Evolutionary conservation across 2,888 invertebrate species (phyloP), one percentile per base, ranked within the genome.

Genomic region (Oligia latruncula): DNA sequence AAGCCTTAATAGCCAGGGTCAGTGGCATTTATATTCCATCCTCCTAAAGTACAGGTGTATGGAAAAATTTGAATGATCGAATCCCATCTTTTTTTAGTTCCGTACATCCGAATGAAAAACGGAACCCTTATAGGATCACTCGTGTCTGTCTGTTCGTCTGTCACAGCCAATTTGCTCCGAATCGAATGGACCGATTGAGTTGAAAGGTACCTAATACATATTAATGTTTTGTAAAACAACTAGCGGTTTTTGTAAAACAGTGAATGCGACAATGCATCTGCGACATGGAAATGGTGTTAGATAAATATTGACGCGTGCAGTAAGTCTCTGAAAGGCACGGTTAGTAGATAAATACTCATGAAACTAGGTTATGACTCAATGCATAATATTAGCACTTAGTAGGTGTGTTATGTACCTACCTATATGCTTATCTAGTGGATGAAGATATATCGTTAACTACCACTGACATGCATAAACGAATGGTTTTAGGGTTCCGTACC

Each of bases 301-400:
- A 52, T 35, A 78, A 78, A 77, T 78, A 65, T 46, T 77, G 52
- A 43, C 17, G 49, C 20, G 4, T 40, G 13, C n/a, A 49, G 20
- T 17, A 29, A 40, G 17, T 23, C 6, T 13, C n/a, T 15, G 40
- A 43, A 29, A 64, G 64, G 3, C n/a, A 46, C 65, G 9, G 35
- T 65, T 46, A 78, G 11, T 40, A 52, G 15, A 60, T 55, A 81
- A 74, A 81, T 35, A 76, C 55, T 71, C n/a, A 17, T 68, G 77
- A 46, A 83, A 66, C 52, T 73, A 60, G 52, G 67, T 52, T 68
- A 73, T 46, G 40, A 29, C 13, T 49, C 49, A 40, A 52, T 60
- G 35, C 23, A 13, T 71, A 15, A 11, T 67, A 60, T 43, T 17
- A n/a, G 20, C 35, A 73, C 52, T 60, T 80, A 58, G 29, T 23